Base-by-base conservation (phyloP, 2,888 invertebrate genomes). In the Cerceris ruficornis region DNA sequence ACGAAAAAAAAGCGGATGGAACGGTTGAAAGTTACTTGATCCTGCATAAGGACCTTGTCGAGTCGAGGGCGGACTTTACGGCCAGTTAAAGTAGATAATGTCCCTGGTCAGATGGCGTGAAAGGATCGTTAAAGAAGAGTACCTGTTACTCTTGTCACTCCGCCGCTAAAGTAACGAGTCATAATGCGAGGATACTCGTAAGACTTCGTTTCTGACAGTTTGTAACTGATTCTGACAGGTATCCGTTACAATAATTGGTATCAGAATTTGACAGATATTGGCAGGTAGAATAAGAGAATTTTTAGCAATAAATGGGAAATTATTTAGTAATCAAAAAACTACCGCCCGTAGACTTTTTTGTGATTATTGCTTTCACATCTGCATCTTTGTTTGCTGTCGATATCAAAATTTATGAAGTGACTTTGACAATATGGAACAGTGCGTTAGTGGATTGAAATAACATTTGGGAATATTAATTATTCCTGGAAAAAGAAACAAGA, bases 121-220 rank as follows among this genome's bases (percentile, higher is more conserved):
- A 71, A 73, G 71, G 65, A 8, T 79, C 62, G 59, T 81, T 72
- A 52, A 57, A n/a, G 46, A 60, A 54, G 39, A 66, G 69, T 72
- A 74, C 67, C 69, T 78, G 64, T 81, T 75, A 74, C 74, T 60
- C 59, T 58, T 67, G 49, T 42, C 61, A 49, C 64, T 81, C 66
- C 52, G 57, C 41, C 41, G 28, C 17, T 28, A 60, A 54, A 43
- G 13, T 59, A 11, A 42, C 54, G 17, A 8, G 9, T 46, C 39
- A 46, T 8, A 46, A 8, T 11, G 46, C 46, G 46, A 46, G 1
- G 46, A 46, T 2, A 11, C 46, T 11, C 11, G 1, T 46, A 11
- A n/a, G n/a, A n/a, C 2, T 50, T n/a, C n/a, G 2, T 11, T 50
- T 50, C 50, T n/a, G 6, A 50, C 50, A n/a, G n/a, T 11, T 46